phyloP scores from a whole-genome alignment of 1,140 invertebrate species.

The Sitodiplosis mosellana region DNA sequence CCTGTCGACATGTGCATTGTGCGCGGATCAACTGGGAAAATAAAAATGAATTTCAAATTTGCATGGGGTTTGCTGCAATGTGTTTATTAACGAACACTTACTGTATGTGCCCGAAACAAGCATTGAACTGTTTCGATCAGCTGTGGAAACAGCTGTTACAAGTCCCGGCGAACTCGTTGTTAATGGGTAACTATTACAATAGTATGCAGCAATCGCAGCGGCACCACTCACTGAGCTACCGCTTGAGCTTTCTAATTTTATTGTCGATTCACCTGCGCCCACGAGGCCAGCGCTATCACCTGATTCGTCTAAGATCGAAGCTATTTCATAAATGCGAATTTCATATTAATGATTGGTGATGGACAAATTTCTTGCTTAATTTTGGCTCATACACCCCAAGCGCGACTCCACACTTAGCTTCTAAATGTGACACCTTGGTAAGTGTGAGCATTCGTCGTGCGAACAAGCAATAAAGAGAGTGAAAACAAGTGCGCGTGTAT shows the following conservation, averaged over 20 bases:
- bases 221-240: background rate
- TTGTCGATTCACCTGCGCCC: constrained; percentile 54
- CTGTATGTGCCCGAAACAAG: constrained; percentile 39
- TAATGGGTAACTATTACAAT: constrained; percentile 81
- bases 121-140: constrained; percentile 24
- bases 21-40: constrained; percentile 22
- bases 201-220: constrained; percentile 36
- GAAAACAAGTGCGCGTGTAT: no score
- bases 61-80: no score
- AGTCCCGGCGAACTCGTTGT: constrained; percentile 33
- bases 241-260: constrained; percentile 71
- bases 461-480: no score
- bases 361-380: no score
- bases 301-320: constrained; percentile 82
- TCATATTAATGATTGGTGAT: no score
- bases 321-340: no score
- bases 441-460: no score
- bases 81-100: constrained; percentile 26
- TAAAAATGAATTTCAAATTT: constrained; percentile 6
- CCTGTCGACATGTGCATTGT: constrained; percentile 12
- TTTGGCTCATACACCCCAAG: no score
- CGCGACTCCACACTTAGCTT: no score
- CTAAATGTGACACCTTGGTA: no score
- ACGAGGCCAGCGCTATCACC: constrained; percentile 30
- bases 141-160: constrained; percentile 16